These are phyloP conservation scores for zebrafish (Danio rerio) DNA, from an alignment of 2,113 vertebrate species.

Conservation along the genomic window DNA sequence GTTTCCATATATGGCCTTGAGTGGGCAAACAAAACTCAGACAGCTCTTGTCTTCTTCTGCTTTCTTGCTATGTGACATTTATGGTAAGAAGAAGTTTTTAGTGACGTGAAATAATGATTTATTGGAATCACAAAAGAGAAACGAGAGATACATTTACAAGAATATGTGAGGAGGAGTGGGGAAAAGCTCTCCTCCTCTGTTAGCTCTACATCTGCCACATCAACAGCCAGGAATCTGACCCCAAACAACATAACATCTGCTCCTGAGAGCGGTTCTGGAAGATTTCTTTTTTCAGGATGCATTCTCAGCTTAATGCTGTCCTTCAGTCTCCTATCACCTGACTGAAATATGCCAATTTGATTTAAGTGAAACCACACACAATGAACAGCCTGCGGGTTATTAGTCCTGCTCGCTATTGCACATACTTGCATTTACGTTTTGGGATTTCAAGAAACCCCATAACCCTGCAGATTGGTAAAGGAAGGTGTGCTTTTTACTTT, in stretches of 20 bases:
- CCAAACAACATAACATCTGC: conserved; percentile 41
- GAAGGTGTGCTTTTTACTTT: too few species aligned
- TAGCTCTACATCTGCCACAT: conserved; percentile 58
- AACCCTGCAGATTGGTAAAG: too few species aligned
- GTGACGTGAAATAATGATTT: neutral
- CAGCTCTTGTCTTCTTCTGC: neutral
- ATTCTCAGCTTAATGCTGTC: conserved; percentile 24
- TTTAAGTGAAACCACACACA: neutral
- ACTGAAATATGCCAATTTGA: neutral
- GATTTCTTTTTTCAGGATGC: neutral
- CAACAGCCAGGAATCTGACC: conserved; percentile 55
- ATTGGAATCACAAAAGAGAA: conserved; percentile 21
- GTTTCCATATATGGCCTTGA: neutral
- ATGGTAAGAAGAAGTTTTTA: neutral
- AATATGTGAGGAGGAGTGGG: conserved; percentile 29
- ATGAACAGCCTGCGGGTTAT: neutral
- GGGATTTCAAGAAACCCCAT: too few species aligned
- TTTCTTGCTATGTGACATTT: neutral
- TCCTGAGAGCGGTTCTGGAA: conserved; percentile 28
- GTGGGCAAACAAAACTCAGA: neutral
- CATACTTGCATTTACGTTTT: neutral
- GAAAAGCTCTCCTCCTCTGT: conserved; percentile 43
- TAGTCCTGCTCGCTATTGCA: neutral
- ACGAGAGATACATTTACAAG: conserved; percentile 1
- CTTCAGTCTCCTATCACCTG: neutral